A percentile compares a stretch with the other conserved stretches of the same genome.
phyloP scores from a whole-genome alignment of 2,888 invertebrate genomes.

The Drosophila siamana region DNA sequence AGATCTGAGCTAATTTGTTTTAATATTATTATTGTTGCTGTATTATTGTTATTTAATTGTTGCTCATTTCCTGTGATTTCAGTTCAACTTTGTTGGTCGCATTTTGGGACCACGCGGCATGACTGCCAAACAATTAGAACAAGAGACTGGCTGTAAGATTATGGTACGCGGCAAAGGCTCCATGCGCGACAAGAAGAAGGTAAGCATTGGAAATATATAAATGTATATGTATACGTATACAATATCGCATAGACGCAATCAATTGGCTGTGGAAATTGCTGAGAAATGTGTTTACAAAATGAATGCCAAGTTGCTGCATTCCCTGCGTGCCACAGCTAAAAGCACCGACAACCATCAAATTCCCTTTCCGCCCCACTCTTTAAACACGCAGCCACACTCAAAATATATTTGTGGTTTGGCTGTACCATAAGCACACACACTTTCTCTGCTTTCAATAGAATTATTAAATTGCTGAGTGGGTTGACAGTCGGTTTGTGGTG shows the following conservation, averaged over 20 bases:
- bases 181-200: conserved; percentile 99
- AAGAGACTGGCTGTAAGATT: conserved; percentile 99
- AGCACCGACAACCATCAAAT: conserved; percentile 20
- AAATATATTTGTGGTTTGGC: conserved; percentile 10
- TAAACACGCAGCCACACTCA: no score
- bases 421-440: not conserved
- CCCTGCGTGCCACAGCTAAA: conserved; percentile 39
- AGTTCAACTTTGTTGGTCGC: conserved; percentile 99
- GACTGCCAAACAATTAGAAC: conserved; percentile 99
- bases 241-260: conserved; percentile 3
- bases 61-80: conserved; percentile 82
- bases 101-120: conserved; percentile 99
- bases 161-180: conserved; percentile 99
- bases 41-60: conserved; percentile 42
- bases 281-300: conserved; percentile 17
- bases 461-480: conserved; percentile 25
- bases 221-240: no score
- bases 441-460: not conserved
- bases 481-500: conserved; percentile 67
- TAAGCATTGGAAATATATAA: conserved; percentile 86
- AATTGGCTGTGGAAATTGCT: conserved; percentile 3
- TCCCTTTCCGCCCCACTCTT: no score
- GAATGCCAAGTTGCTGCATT: conserved; percentile 36
- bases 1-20: conserved; percentile 45
- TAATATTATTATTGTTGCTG: conserved; percentile 27